phyloP scores from a whole-genome alignment of 2,888 invertebrate species.

The Odontocolon sp. region DNA sequence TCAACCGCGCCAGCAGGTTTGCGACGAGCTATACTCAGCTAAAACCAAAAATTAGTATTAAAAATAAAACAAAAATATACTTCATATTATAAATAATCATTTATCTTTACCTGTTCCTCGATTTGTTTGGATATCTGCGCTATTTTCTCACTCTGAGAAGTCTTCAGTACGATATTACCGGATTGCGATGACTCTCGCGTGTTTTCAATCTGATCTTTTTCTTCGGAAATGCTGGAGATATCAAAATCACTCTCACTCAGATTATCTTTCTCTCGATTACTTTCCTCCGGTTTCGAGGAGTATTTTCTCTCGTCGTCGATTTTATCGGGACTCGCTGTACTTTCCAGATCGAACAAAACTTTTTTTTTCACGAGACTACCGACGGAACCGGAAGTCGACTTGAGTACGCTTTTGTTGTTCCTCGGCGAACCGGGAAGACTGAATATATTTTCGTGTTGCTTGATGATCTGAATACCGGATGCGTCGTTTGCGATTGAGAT shows the following conservation, averaged over 20 bases:
- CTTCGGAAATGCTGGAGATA: constrained; percentile 75
- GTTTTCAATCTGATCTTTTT: constrained; percentile 1
- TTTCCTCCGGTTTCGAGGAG: constrained; percentile 52
- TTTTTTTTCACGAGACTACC: constrained; percentile 85
- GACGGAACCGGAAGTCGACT: constrained; percentile 82
- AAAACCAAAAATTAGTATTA: not conserved
- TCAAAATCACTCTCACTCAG: constrained; percentile 83
- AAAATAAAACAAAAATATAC: constrained; percentile 28
- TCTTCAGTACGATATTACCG: constrained; percentile 80
- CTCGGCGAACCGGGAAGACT: constrained; percentile 69
- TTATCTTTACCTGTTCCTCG: constrained; percentile 81
- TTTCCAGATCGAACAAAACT: constrained; percentile 84
- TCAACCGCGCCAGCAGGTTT: constrained; percentile 77
- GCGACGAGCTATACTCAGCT: constrained; percentile 71
- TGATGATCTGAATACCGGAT: not conserved
- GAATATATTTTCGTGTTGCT: constrained; percentile 57
- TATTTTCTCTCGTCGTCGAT: constrained; percentile 28
- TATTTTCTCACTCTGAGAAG: constrained; percentile 83
- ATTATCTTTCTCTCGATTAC: constrained; percentile 71
- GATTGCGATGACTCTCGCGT: constrained; percentile 60
- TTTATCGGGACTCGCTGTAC: not conserved
- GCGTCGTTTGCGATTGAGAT: constrained; percentile 15
- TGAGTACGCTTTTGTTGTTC: constrained; percentile 82
- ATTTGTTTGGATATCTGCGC: constrained; percentile 83
- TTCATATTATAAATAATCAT: constrained; percentile 4